Evolutionary conservation across 2,113 vertebrate species (phyloP).

Genomic region (Tauraco erythrolophus): DNA sequence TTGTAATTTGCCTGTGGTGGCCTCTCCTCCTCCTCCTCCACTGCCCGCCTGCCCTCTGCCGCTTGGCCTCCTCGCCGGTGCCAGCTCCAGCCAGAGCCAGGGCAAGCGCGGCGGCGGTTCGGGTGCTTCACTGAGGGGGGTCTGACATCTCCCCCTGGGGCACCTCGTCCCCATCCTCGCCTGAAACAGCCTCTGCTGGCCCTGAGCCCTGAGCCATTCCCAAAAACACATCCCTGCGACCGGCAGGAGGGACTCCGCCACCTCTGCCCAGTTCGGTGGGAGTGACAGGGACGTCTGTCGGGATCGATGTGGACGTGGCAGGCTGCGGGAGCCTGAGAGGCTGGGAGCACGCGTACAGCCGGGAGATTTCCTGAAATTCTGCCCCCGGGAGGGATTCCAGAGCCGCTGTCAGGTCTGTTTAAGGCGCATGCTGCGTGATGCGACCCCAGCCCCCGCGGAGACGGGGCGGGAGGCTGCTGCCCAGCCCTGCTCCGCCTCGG

Average conservation of each 20-base stretch:
- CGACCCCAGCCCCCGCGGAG: background rate
- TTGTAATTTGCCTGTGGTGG: background rate
- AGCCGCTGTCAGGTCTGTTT: background rate
- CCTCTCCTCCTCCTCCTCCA: background rate
- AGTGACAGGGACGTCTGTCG: background rate
- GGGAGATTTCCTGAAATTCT: no score
- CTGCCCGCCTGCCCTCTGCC: background rate
- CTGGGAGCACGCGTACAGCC: rapidly evolving
- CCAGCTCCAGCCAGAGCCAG: background rate
- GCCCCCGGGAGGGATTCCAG: no score
- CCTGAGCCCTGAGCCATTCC: background rate
- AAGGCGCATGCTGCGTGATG: background rate
- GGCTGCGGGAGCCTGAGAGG: rapidly evolving
- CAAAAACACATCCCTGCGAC: background rate
- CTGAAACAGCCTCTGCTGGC: background rate
- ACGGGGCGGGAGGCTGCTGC: background rate
- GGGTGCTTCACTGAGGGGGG: background rate
- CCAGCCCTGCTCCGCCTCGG: background rate
- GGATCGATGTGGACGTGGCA: background rate
- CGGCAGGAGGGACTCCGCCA: background rate
- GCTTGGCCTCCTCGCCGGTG: background rate
- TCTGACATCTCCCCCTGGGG: background rate
- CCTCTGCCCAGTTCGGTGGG: background rate
- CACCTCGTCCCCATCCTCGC: background rate
- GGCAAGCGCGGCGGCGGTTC: rapidly evolving